A percentile compares a stretch with the other conserved stretches of the same genome.
Evolutionary conservation across 2,888 invertebrate species (phyloP).

Genomic region (Unio pictorum): DNA sequence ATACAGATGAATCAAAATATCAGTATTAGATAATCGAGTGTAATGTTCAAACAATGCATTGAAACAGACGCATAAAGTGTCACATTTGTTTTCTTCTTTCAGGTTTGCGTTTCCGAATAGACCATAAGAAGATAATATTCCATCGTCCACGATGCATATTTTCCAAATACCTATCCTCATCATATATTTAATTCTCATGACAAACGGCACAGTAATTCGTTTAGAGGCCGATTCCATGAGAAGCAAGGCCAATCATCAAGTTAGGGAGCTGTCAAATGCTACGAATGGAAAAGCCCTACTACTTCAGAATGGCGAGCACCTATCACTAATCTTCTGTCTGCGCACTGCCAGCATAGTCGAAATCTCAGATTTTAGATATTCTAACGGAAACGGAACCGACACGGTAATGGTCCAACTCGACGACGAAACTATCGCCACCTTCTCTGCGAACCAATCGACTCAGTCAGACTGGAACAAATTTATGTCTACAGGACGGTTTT

Average conservation of each 20-base stretch:
- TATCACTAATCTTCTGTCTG: conserved; percentile 42
- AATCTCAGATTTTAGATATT: conserved; percentile 37
- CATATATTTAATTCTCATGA: too few relatives aligned
- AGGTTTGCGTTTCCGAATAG: too few relatives aligned
- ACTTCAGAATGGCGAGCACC: conserved; percentile 21
- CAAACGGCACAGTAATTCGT: too few relatives aligned
- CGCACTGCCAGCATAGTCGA: conserved; percentile 21
- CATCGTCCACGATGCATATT: too few relatives aligned
- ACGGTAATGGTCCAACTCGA: conserved; percentile 36
- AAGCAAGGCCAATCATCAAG: conserved; percentile 31
- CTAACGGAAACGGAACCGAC: conserved; percentile 37
- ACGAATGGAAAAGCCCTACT: conserved; percentile 38
- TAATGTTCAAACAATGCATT: too few relatives aligned
- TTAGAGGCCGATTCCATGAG: conserved; percentile 15
- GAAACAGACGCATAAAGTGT: too few relatives aligned
- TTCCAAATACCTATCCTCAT: too few relatives aligned
- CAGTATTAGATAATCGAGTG: too few relatives aligned
- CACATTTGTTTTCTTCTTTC: too few relatives aligned
- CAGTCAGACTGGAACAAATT: conserved; percentile 30
- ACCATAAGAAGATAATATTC: too few relatives aligned
- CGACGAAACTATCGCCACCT: conserved; percentile 28
- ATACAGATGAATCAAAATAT: too few relatives aligned
- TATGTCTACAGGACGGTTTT: conserved; percentile 32
- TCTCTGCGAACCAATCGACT: conserved; percentile 15
- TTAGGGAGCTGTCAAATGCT: conserved; percentile 33